Evolutionary conservation across 2,888 invertebrate genomes (phyloP).

Genomic region (Trissolcus japonicus): DNA sequence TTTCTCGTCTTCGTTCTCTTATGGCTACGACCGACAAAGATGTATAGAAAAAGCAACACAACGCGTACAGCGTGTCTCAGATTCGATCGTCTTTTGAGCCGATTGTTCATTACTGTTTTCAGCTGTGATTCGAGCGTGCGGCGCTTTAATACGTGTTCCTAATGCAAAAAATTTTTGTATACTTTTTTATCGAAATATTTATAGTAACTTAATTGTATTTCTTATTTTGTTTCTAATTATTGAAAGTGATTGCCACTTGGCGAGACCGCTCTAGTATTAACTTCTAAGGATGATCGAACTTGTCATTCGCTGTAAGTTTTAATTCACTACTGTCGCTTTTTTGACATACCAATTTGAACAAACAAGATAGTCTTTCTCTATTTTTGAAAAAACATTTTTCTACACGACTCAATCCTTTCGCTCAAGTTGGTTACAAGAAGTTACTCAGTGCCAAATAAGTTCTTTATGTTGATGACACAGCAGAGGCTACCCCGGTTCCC

Average conservation of each 20-base stretch:
- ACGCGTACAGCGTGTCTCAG: slow-evolving; percentile 66
- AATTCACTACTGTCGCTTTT: too few relatives aligned
- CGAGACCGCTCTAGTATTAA: slow-evolving; percentile 49
- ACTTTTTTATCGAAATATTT: slow-evolving; percentile 43
- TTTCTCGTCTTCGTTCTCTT: slow-evolving; percentile 30
- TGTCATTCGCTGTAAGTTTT: slow-evolving; percentile 67
- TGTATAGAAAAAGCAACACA: slow-evolving; percentile 58
- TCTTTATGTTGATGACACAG: too few relatives aligned
- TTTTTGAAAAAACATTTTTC: too few relatives aligned
- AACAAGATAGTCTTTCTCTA: slow-evolving; percentile 31
- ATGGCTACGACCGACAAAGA: slow-evolving; percentile 57
- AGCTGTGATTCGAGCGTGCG: slow-evolving; percentile 48
- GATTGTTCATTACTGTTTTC: slow-evolving; percentile 60
- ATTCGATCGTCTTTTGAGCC: slow-evolving; percentile 68
- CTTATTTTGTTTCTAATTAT: slow-evolving; percentile 6
- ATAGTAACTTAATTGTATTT: slow-evolving; percentile 29
- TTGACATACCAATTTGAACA: too few relatives aligned
- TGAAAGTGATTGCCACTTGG: slow-evolving; percentile 24
- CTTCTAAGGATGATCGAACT: slow-evolving; percentile 67
- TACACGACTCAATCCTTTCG: too few relatives aligned
- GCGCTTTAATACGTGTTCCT: slow-evolving; percentile 58
- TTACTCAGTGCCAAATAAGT: too few relatives aligned
- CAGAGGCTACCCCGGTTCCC: too few relatives aligned
- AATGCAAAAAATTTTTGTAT: slow-evolving; percentile 49
- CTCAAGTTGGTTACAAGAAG: too few relatives aligned